Evolutionary conservation across 1,140 invertebrate genomes (phyloP), one percentile per base, ranked within the genome.

Genomic region (Glomeris maerens): DNA sequence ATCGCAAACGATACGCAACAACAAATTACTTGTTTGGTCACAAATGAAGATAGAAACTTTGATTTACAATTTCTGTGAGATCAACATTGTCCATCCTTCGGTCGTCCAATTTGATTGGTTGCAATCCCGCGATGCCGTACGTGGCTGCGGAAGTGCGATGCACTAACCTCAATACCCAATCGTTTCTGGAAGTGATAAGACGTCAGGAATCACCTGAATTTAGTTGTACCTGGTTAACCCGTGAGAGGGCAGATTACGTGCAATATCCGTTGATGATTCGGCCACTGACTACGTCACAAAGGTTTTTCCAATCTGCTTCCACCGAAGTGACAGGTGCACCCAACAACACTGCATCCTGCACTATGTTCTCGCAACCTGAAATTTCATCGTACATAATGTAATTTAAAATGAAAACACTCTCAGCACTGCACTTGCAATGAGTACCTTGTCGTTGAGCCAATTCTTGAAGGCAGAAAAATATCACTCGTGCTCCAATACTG

Each of bases 331-430:
- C 75, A 10, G 81, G 81, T 3, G 80, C 75, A 27, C 81, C 81
- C 3, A 84, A 66, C 45, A 84, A 63, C 47, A 82, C 70, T 0
- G 77, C 81, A 63, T 84, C 78, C 59, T 83, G 77, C 27, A 84
- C 64, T 48, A 84, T 78, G 2, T 80, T 80, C 56, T 77, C 72
- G 60, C 57, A 60, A 45, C 65, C 66, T 70, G 53, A 14, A 45
- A 3, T 44, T 20, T 5, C 5, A 46, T 2, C 7, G 22, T 25
- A 5, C 41, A 13, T 3, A 45, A 49, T 27, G 27, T 47, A 27
- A 40, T 17, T 42, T 23, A 47, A 10, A 17, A 46, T 14, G 44
- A 13, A 49, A 47, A 47, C 21, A n/a, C n/a, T n/a, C n/a, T n/a
- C n/a, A n/a, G n/a, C n/a, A 14, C 14, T 49, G 20, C 17, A 45